Conservation (phyloP, 2,888 invertebrate genomes). For the Cecidostiba fungosa region DNA sequence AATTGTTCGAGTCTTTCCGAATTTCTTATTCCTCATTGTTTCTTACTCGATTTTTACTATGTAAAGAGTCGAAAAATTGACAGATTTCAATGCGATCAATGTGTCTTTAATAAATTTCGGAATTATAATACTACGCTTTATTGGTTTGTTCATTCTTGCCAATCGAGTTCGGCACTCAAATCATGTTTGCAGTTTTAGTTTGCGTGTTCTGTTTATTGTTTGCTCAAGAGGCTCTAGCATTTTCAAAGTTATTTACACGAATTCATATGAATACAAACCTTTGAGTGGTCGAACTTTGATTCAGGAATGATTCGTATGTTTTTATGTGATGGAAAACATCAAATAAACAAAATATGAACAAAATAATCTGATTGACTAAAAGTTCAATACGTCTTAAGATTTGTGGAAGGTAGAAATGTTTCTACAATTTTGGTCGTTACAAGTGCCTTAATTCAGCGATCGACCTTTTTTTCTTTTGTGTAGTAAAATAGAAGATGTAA, state of each 20-base stretch:
- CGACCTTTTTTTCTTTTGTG: slow-evolving; percentile 31
- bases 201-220: slow-evolving; percentile 38
- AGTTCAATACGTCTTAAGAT: slow-evolving; percentile 24
- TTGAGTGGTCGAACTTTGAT: slow-evolving; percentile 54
- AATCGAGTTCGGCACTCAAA: slow-evolving; percentile 51
- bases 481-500: slow-evolving; percentile 50
- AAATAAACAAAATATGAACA: slow-evolving; percentile 30
- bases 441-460: slow-evolving; percentile 50
- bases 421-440: slow-evolving; percentile 28
- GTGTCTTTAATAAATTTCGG: slow-evolving; percentile 34
- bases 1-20: slow-evolving; percentile 43
- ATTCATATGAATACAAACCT: slow-evolving; percentile 9
- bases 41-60: slow-evolving; percentile 22
- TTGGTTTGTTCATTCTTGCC: slow-evolving; percentile 50
- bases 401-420: slow-evolving; percentile 23
- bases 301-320: slow-evolving; percentile 35
- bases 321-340: slow-evolving; percentile 34
- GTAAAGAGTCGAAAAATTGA: slow-evolving; percentile 30
- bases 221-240: slow-evolving; percentile 52
- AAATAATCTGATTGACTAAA: slow-evolving; percentile 7
- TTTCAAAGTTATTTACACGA: slow-evolving; percentile 28
- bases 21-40: slow-evolving; percentile 13
- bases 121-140: slow-evolving; percentile 19
- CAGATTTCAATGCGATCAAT: slow-evolving; percentile 27
- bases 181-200: slow-evolving; percentile 21